A percentile compares a stretch with the other conserved stretches of the same genome.
Evolutionary conservation across 1,140 invertebrate genomes (phyloP).

Genomic region (Pseudachorutes palmiensis): DNA sequence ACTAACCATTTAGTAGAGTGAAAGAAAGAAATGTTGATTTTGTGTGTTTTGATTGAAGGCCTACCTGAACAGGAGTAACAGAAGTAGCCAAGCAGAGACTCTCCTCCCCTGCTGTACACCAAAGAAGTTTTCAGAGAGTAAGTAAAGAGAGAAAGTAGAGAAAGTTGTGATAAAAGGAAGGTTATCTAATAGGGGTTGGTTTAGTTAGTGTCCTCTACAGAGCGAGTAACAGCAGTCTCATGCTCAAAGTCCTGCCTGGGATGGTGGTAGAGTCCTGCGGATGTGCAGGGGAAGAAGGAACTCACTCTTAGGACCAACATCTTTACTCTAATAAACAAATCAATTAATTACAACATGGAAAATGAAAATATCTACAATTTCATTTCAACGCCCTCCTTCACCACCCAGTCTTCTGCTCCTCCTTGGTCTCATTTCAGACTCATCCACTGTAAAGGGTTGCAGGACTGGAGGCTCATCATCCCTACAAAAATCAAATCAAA

Average conservation of each 20-base stretch:
- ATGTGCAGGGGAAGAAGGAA: conserved; percentile 43
- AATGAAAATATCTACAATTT: background rate
- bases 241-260: conserved; percentile 59
- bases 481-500: no score
- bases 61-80: background rate
- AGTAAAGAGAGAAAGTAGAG: conserved; percentile 58
- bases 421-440: no score
- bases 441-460: no score
- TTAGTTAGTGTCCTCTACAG: background rate
- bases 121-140: conserved; percentile 61
- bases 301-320: background rate
- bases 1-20: background rate
- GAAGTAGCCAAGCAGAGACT: conserved; percentile 40
- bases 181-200: background rate
- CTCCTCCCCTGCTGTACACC: conserved; percentile 68
- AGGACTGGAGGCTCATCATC: no score
- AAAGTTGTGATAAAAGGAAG: background rate
- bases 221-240: conserved; percentile 35
- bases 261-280: conserved; percentile 75
- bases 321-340: background rate
- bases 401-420: no score
- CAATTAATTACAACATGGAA: background rate
- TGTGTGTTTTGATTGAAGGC: background rate
- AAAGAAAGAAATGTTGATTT: background rate
- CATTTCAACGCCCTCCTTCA: no score